These are phyloP conservation scores for Anguilla megastoma DNA, from an alignment of 2,797 vertebrate species.

Conservation along the genomic window DNA sequence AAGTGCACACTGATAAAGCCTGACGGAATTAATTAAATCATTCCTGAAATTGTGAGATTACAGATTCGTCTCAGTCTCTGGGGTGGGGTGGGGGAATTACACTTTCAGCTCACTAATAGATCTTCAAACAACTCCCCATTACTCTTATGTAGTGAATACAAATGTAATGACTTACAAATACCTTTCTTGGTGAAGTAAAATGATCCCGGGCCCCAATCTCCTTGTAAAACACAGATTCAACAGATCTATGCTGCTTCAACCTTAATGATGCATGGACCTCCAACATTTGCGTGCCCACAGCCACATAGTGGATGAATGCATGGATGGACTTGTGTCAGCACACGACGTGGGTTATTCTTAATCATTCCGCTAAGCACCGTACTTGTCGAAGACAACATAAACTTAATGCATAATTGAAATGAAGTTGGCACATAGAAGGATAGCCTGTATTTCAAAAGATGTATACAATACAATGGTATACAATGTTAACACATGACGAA, in stretches of 20 bases:
- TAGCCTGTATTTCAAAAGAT: neutral
- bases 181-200: neutral
- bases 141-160: neutral
- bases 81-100: conserved; percentile 14
- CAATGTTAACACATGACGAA: neutral
- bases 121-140: neutral
- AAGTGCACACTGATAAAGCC: neutral
- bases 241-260: neutral
- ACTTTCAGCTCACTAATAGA: neutral
- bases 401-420: conserved; percentile 2
- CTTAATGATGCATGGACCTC: neutral
- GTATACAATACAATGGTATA: too few species aligned
- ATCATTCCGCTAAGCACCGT: neutral
- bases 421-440: neutral
- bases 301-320: too few species aligned
- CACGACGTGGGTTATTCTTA: neutral
- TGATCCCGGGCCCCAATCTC: neutral
- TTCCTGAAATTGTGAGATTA: neutral
- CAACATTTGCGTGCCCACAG: neutral
- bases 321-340: neutral
- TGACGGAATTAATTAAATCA: conserved; percentile 26
- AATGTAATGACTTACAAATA: neutral
- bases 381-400: neutral
- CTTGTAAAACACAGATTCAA: neutral
- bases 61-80: conserved; percentile 31